Conservation (phyloP, 2,888 invertebrate species). For the Cryptosula pallasiana region DNA sequence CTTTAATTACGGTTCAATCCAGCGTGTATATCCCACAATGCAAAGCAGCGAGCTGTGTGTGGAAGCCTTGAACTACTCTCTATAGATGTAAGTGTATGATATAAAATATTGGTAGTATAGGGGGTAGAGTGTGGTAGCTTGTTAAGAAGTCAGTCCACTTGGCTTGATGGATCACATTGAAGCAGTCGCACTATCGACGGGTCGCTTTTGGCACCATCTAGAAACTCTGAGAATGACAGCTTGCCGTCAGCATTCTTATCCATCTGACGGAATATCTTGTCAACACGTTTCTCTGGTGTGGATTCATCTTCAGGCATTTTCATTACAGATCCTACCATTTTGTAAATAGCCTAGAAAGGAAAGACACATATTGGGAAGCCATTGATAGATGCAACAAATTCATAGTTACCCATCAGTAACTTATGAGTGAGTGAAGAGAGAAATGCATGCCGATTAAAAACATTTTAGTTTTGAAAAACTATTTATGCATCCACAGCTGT, state of each 20-base stretch:
- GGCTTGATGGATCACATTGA: conserved; percentile 78
- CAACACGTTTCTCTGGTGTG: conserved; percentile 94
- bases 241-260: conserved; percentile 96
- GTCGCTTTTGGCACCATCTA: conserved; percentile 97
- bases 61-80: too few species aligned
- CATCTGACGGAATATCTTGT: conserved; percentile 99
- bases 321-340: conserved; percentile 99
- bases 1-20: too few species aligned
- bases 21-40: too few species aligned
- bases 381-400: too few species aligned
- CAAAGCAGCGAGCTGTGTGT: too few species aligned
- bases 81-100: too few species aligned
- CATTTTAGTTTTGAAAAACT: too few species aligned
- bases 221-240: conserved; percentile 91
- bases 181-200: conserved; percentile 95
- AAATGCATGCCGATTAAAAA: too few species aligned
- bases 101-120: not conserved
- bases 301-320: conserved; percentile 99
- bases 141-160: not conserved
- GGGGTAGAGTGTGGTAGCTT: not conserved
- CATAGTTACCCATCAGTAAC: too few species aligned
- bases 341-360: conserved; percentile 93
- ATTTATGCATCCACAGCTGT: too few species aligned
- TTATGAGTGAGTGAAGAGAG: too few species aligned
- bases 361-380: too few species aligned